These are phyloP conservation scores for Steinernema khuongi DNA, from an alignment of 1,140 invertebrate species.

Conservation along the genomic window DNA sequence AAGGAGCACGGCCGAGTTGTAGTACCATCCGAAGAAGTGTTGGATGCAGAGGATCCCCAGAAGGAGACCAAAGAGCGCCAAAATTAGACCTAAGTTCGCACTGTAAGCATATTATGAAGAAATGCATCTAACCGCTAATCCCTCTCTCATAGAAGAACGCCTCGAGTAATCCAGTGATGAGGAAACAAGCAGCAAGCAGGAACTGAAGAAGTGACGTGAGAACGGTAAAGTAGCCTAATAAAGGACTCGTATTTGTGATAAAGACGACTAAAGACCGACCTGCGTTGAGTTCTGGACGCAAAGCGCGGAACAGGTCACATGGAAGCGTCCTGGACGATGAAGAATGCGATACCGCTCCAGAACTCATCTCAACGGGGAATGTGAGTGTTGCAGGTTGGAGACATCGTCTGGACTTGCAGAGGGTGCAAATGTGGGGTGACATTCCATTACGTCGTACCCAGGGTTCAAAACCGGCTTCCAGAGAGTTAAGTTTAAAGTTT, in stretches of 20 bases:
- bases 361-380: no score
- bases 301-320: neutral
- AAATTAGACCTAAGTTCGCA: neutral
- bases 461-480: no score
- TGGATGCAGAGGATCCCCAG: neutral
- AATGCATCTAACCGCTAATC: neutral
- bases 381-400: no score
- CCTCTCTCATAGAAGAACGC: neutral
- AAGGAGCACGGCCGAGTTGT: neutral
- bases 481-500: no score
- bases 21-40: constrained; percentile 4
- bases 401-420: no score
- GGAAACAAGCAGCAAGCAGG: neutral
- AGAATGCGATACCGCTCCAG: no score
- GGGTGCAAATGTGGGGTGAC: neutral
- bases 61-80: neutral
- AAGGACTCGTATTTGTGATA: neutral
- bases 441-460: neutral
- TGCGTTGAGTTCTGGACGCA: neutral
- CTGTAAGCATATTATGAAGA: neutral
- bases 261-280: neutral
- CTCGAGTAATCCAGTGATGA: neutral
- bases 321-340: no score
- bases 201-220: neutral
- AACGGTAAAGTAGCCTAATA: constrained; percentile 4